Percentiles rank a stretch among this genome's conserved stretches.
phyloP scores from a whole-genome alignment of 2,113 vertebrate genomes.

The Todiramphus saurophagus region DNA sequence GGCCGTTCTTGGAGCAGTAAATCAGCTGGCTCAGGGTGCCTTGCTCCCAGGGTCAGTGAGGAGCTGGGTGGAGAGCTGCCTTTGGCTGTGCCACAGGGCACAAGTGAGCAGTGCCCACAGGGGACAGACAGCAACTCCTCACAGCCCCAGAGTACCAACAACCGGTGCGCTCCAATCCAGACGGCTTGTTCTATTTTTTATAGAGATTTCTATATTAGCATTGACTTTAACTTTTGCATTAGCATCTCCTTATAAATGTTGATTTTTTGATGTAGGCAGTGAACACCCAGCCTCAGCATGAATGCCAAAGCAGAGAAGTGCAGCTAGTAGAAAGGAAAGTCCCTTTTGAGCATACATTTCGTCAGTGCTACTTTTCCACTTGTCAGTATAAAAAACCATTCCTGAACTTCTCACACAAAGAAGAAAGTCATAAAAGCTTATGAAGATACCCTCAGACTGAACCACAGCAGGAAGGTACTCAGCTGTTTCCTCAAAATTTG shows the following conservation, averaged over 20 bases:
- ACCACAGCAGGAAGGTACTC: not conserved
- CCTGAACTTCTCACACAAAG: not conserved
- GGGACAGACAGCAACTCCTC: not conserved
- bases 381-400: not conserved
- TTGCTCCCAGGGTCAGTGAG: fast-evolving
- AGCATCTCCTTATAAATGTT: not conserved
- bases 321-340: not conserved
- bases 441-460: not conserved
- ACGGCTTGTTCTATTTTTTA: not conserved
- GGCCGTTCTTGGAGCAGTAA: not conserved
- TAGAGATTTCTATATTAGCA: not conserved
- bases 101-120: fast-evolving
- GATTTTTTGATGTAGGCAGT: not conserved
- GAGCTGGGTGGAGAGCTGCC: not conserved
- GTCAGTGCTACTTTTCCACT: not conserved
- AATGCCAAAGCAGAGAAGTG: not conserved
- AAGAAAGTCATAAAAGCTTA: not conserved
- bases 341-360: not conserved
- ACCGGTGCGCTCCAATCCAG: not conserved
- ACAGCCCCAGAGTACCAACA: fast-evolving
- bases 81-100: not conserved
- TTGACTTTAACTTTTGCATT: not conserved
- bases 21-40: not conserved
- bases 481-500: not conserved
- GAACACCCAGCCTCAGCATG: not conserved